Percentiles rank a stretch among this genome's conserved stretches.
Conservation (phyloP, 2,888 invertebrate genomes). For the Papilio gigon region DNA sequence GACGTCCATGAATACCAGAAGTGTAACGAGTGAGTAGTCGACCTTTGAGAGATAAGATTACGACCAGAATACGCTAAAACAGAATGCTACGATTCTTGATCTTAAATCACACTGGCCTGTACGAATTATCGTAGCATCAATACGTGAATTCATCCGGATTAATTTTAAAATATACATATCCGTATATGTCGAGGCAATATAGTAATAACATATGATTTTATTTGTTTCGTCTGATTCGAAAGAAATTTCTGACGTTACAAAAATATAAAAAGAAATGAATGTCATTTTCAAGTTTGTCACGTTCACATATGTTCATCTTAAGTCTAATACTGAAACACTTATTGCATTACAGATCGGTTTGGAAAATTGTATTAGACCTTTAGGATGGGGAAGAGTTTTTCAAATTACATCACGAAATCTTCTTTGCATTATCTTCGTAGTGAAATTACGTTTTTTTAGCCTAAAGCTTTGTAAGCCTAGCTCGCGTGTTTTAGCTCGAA, state of each 20-base stretch:
- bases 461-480: neutral
- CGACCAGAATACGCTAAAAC: too few species aligned
- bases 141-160: too few species aligned
- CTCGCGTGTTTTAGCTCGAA: neutral
- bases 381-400: neutral
- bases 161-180: too few species aligned
- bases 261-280: neutral
- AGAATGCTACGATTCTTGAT: too few species aligned
- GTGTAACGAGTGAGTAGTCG: too few species aligned
- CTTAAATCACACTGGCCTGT: too few species aligned
- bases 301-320: slow-evolving; percentile 23
- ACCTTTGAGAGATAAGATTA: too few species aligned
- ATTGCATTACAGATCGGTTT: slow-evolving; percentile 18
- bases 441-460: neutral
- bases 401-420: slow-evolving; percentile 13
- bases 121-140: too few species aligned
- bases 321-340: slow-evolving; percentile 18
- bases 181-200: too few species aligned
- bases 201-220: neutral
- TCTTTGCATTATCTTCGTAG: neutral
- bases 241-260: neutral
- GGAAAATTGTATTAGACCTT: slow-evolving; percentile 22
- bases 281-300: slow-evolving; percentile 4
- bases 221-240: neutral
- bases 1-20: too few species aligned